Base-by-base conservation (phyloP, 2,888 invertebrate species). In the Flexamia atlantica region DNA sequence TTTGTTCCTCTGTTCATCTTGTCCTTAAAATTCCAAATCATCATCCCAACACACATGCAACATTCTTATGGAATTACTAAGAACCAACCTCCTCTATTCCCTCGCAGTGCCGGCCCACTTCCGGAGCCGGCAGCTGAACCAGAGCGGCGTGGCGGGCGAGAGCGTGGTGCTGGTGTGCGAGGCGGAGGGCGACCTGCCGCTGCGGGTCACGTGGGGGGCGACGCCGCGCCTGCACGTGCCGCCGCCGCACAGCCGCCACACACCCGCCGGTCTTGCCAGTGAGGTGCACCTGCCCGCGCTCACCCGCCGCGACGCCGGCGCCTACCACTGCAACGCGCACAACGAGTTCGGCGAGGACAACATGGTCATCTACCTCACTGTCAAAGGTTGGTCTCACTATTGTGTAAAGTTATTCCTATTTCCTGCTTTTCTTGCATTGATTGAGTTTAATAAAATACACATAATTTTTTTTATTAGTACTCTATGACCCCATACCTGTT, bases 341-440 rank as follows among this genome's bases (percentile, higher is more conserved):
- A 92, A 92, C 87, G 89, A 90, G 50, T 92, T 90, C 87, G 92
- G 92, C 5, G 89, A 90, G 84, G 92, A 91, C 85, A 89, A 90
- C 40, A 89, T 91, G 87, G 89, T 89, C 60, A 90, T 91, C 83
- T 89, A 90, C 85, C 89, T 92, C 32, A 88, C 90, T n/a, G 91
- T 92, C 32, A 90, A 91, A 89, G 92, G 92, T 92, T 84, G 14
- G 46, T 46, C 14, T 3, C 2, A 46, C 14, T 46, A n/a, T n/a
- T n/a, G n/a, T n/a, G n/a, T n/a, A n/a, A n/a, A n/a, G n/a, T n/a
- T n/a, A n/a, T n/a, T n/a, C n/a, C n/a, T n/a, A n/a, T n/a, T n/a
- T n/a, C n/a, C n/a, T n/a, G n/a, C n/a, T n/a, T n/a, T n/a, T n/a
- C n/a, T n/a, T n/a, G n/a, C n/a, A n/a, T n/a, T n/a, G n/a, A n/a